Percentiles rank a stretch among this genome's conserved stretches.
Conservation (phyloP, 2,113 vertebrate genomes). For the Phalacrocorax pelagicus region DNA sequence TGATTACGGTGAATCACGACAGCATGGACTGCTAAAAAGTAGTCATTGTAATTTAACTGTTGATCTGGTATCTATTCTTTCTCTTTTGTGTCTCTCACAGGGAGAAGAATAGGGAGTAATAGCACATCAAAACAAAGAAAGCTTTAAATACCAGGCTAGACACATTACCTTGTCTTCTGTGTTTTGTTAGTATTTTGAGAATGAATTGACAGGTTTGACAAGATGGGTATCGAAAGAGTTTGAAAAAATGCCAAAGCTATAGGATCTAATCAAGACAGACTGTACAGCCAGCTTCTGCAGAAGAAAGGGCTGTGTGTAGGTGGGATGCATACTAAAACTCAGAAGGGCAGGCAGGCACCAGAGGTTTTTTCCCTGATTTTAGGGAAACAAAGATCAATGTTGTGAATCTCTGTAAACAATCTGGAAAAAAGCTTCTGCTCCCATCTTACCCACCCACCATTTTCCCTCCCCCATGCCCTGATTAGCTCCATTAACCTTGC, state of each 20-base stretch:
- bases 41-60: conserved; percentile 28
- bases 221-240: background rate
- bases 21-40: background rate
- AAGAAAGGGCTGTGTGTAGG: background rate
- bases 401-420: background rate
- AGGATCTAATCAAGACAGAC: background rate
- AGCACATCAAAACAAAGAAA: conserved; percentile 31
- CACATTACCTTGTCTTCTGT: background rate
- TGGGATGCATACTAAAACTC: conserved; percentile 32
- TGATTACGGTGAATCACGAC: conserved; percentile 20
- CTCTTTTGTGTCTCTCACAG: background rate
- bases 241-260: conserved; percentile 8
- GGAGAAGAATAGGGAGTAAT: conserved; percentile 32
- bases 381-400: background rate
- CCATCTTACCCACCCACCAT: background rate
- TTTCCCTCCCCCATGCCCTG: background rate
- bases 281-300: background rate
- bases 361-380: background rate
- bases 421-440: background rate
- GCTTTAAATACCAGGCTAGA: background rate
- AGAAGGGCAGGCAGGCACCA: background rate
- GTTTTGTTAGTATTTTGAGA: background rate
- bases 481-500: background rate
- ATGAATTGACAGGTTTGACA: conserved; percentile 21
- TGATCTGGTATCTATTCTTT: background rate